Evolutionary conservation across 2,888 invertebrate genomes (phyloP).

Genomic region (Linnaemya tessellans): DNA sequence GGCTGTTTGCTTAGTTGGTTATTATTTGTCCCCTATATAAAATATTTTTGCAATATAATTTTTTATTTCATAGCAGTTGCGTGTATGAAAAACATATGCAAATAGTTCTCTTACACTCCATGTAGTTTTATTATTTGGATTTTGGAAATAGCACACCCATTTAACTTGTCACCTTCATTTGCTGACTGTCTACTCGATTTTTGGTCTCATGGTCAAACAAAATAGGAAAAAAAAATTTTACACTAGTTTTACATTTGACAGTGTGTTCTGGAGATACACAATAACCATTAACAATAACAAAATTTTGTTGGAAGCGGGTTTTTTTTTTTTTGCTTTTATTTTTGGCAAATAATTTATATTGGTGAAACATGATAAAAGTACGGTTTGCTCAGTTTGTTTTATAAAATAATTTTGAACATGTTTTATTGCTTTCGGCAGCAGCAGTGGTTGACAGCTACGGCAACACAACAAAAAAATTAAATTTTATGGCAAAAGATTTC

Average conservation of each 20-base stretch:
- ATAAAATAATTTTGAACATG: conserved; percentile 53
- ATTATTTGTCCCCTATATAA: conserved; percentile 42
- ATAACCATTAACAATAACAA: conserved; percentile 47
- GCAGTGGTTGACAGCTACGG: conserved; percentile 41
- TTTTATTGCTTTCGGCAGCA: conserved; percentile 59
- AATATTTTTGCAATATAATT: conserved; percentile 27
- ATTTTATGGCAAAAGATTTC: neutral
- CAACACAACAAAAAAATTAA: neutral
- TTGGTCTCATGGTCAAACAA: conserved; percentile 14
- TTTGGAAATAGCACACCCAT: conserved; percentile 80
- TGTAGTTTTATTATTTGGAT: conserved; percentile 46
- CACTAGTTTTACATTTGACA: conserved; percentile 19
- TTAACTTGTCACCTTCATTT: conserved; percentile 69
- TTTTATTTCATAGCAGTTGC: conserved; percentile 24
- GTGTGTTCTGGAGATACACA: conserved; percentile 8
- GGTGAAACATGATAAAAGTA: conserved; percentile 38
- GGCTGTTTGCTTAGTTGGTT: conserved; percentile 36
- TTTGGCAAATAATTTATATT: conserved; percentile 62
- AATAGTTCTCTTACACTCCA: conserved; percentile 1
- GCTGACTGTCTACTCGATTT: conserved; percentile 17
- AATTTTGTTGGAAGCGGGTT: conserved; percentile 7
- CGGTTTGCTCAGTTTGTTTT: conserved; percentile 22
- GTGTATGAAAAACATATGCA: neutral
- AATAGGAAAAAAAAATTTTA: conserved; percentile 45
- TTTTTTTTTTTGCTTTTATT: conserved; percentile 1